Evolutionary conservation across 2,797 vertebrate species (phyloP).

Genomic region (Chaetodon trifasciatus): DNA sequence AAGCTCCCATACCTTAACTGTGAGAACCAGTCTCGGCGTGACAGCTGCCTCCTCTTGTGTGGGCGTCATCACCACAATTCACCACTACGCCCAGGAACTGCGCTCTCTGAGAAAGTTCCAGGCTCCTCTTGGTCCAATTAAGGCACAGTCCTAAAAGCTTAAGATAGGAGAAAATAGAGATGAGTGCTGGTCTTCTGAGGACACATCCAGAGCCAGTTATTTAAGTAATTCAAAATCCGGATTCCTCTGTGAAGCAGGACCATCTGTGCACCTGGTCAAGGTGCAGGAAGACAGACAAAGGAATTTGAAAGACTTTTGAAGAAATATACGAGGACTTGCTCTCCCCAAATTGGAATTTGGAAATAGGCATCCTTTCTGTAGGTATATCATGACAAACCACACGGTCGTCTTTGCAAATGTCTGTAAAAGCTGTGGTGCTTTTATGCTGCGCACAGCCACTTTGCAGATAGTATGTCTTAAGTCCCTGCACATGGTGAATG

Average conservation of each 20-base stretch:
- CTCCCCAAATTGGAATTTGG: background rate
- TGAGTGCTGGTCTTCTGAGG: background rate
- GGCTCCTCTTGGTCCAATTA: background rate
- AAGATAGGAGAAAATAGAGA: background rate
- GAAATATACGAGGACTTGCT: background rate
- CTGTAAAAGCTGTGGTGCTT: background rate
- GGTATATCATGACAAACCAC: background rate
- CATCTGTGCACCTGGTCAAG: background rate
- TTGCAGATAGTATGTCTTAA: background rate
- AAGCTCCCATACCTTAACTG: background rate
- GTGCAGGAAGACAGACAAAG: background rate
- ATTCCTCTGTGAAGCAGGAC: background rate
- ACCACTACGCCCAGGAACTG: background rate
- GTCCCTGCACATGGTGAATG: background rate
- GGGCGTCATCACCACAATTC: background rate
- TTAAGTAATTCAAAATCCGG: constrained; percentile 3
- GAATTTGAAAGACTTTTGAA: background rate
- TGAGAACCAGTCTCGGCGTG: background rate
- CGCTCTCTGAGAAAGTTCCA: background rate
- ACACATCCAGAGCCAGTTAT: constrained; percentile 6
- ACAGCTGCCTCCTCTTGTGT: background rate
- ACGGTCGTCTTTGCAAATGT: constrained; percentile 5
- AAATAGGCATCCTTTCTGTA: constrained; percentile 1
- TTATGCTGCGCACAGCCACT: background rate
- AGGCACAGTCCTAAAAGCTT: background rate